Percentiles rank a stretch among this genome's conserved stretches.
Evolutionary conservation across 2,113 vertebrate species (phyloP).

Genomic region (Carettochelys insculpta): DNA sequence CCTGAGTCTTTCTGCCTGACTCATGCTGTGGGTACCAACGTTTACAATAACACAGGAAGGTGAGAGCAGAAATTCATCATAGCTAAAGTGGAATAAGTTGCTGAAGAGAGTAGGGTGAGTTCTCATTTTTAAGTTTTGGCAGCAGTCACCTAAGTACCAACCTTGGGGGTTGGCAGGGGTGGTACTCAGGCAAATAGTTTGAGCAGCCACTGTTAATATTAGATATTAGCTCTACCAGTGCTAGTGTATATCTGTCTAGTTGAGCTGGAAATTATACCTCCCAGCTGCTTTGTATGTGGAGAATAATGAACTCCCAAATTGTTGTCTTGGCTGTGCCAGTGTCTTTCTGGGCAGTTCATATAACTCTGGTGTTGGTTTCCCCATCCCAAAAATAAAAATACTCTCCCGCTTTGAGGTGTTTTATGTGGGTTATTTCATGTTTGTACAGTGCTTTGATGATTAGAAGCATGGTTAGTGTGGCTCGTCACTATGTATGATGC

Average conservation of each 20-base stretch:
- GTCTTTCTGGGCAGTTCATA: background rate
- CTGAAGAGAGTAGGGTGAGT: background rate
- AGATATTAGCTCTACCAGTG: background rate
- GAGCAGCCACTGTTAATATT: background rate
- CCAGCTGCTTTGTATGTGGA: background rate
- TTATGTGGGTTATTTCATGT: background rate
- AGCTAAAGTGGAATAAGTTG: background rate
- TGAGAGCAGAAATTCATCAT: background rate
- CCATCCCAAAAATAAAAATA: background rate
- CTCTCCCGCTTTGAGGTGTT: background rate
- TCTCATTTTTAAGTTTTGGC: background rate
- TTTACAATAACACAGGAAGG: background rate
- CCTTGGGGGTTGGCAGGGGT: too few relatives aligned
- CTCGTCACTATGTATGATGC: background rate
- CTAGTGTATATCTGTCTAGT: background rate
- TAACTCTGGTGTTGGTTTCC: background rate
- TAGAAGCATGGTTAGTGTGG: background rate
- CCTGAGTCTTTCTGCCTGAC: background rate
- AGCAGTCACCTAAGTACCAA: background rate
- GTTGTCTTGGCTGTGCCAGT: background rate
- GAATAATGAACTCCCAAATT: background rate
- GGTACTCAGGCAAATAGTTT: background rate
- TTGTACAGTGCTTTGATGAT: background rate
- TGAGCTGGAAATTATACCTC: background rate
- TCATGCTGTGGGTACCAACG: background rate